These are phyloP conservation scores for Seriola rivoliana DNA, from an alignment of 2,113 vertebrate species.

Conservation along the genomic window DNA sequence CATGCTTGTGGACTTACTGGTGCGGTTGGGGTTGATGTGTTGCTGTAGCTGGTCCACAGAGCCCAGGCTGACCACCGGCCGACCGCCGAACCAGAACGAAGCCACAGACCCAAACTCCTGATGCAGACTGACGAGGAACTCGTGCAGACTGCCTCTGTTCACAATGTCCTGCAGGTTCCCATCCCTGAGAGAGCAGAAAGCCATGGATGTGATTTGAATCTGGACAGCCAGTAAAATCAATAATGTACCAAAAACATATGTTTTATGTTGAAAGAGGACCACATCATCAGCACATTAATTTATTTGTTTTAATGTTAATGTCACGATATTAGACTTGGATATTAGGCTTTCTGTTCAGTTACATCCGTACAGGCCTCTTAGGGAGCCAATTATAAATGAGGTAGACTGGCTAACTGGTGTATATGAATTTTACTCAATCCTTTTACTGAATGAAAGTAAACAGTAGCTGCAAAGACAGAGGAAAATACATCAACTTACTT, in stretches of 20 bases:
- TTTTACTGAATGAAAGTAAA: neutral
- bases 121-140: conserved; percentile 93
- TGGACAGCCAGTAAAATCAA: too few relatives aligned
- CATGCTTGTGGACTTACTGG: conserved; percentile 82
- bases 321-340: too few relatives aligned
- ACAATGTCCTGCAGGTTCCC: conserved; percentile 96
- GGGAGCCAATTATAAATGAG: too few relatives aligned
- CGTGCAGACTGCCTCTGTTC: conserved; percentile 91
- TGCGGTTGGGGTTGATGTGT: conserved; percentile 94
- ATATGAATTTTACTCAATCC: neutral
- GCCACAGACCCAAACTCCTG: conserved; percentile 91
- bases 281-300: neutral
- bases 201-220: neutral
- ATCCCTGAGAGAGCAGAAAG: conserved; percentile 83
- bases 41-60: conserved; percentile 89
- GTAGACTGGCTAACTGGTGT: neutral
- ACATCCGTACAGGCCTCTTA: too few relatives aligned
- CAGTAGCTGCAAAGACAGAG: neutral
- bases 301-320: too few relatives aligned
- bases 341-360: too few relatives aligned
- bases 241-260: too few relatives aligned
- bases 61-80: conserved; percentile 94
- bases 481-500: conserved; percentile 86
- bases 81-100: conserved; percentile 96
- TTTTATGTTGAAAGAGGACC: too few relatives aligned